Base-by-base conservation (phyloP, 2,113 vertebrate genomes). In the Nycticorax nycticorax region DNA sequence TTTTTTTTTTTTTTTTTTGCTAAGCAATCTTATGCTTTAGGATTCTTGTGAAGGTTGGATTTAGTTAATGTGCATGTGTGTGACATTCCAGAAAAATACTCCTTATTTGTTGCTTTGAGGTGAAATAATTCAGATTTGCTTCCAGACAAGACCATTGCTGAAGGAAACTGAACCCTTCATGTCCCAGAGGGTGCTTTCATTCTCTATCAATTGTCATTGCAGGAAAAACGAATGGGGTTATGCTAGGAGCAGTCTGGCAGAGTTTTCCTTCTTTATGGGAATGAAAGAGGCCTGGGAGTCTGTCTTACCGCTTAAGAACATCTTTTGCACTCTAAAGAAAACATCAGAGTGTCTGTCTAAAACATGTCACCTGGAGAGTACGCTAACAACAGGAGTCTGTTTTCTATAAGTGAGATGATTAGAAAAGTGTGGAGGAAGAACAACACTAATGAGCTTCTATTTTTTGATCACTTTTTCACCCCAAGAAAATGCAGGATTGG, bases 281-380 rank as follows among this genome's bases (percentile, higher is more conserved):
- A 92, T 88, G 71, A 93, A 88, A 93, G 45, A 85, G 67, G 63
- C 78, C 63, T 83, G 67, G 28, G 74, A 94, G 45, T 73, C 71
- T 77, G 53, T 79, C 50, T 91, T 94, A 90, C 93, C 90, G 27
- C 57, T 80, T 53, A 50, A 79, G 67, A 95, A 76, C 41, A 93
- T 97, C 96, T 92, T 90, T 67, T 69, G 47, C 48, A n/a, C 73
- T 78, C 33, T 85, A 79, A 89, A 94, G 69, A 77, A 80, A 79
- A 85, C 89, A 35, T 73, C 15, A 0, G 57, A 57, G 14, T 74
- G 28, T 82, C 68, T 91, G 56, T 85, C 59, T 95, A 80, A 92
- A 95, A 71, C 75, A 39, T 83, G 41, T 88, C 90, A 94, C 93
- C 82, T 86, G 45, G 26, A 93, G 81, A 90, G 63, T 79, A 77